Evolutionary conservation across 2,888 invertebrate species (phyloP).

Genomic region (Drosophila nr. perissopoda): DNA sequence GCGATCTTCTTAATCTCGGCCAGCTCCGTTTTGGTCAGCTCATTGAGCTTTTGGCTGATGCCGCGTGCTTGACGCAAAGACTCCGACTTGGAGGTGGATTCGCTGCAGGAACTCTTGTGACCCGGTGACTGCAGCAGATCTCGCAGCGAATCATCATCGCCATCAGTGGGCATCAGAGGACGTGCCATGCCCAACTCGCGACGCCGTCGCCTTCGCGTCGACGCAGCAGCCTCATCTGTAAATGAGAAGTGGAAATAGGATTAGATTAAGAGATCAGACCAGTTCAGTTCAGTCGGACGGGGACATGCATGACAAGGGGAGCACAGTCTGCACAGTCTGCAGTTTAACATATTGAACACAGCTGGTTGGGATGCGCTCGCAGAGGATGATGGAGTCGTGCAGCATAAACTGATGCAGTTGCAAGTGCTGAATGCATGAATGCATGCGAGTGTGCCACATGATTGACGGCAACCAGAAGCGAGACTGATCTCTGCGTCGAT

Average conservation of each 20-base stretch:
- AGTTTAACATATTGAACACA: conserved; percentile 76
- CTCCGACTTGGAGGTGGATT: conserved; percentile 66
- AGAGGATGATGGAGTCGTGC: conserved; percentile 48
- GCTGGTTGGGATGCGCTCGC: conserved; percentile 58
- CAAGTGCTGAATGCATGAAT: conserved; percentile 54
- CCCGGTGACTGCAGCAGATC: conserved; percentile 76
- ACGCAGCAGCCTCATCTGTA: conserved; percentile 84
- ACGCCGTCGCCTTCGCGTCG: conserved; percentile 82
- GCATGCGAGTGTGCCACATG: conserved; percentile 43
- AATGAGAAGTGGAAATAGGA: conserved; percentile 12
- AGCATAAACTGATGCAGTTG: conserved; percentile 70
- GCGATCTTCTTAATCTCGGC: conserved; percentile 84
- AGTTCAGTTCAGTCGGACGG: not conserved
- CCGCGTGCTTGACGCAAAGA: conserved; percentile 63
- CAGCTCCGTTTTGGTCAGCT: conserved; percentile 83
- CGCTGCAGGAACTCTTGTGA: conserved; percentile 65
- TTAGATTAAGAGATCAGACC: not conserved
- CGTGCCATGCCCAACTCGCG: conserved; percentile 83
- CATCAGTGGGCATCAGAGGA: conserved; percentile 73
- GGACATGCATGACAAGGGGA: conserved; percentile 57
- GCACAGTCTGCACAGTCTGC: conserved; percentile 32
- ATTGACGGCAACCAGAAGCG: conserved; percentile 2
- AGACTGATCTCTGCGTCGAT: conserved; percentile 20
- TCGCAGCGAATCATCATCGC: conserved; percentile 79
- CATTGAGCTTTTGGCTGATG: conserved; percentile 82